Evolutionary conservation across 2,888 invertebrate genomes (phyloP), one percentile per base, ranked within the genome.

Genomic region (Tipula lateralis): DNA sequence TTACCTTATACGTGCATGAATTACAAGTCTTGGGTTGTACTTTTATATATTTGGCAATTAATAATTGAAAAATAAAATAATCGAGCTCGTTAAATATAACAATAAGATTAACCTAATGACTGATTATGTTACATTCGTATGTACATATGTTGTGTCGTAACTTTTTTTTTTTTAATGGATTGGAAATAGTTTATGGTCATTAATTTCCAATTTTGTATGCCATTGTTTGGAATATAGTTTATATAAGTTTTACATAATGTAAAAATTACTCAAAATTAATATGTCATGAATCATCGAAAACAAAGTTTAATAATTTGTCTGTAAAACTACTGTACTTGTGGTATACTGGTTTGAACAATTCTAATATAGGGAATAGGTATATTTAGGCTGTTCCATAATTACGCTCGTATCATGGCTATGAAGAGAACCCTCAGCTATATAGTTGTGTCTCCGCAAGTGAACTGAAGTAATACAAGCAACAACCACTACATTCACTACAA

Each of bases 71-170:
- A 24, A 66, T 66, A 66, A 66, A 66, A 66, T 66, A 24, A 66
- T 66, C 66, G 66, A 66, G 66, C 66, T 66, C 66, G 66, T 66
- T 66, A 66, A 19, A 66, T 66, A 66, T 66, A 66, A 66, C 66
- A 66, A 66, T 66, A 66, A 66, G 24, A 66, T 66, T 66, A 66
- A 66, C 66, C 66, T 24, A 66, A 66, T 66, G 66, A 66, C 66
- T 24, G 66, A 66, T 66, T 66, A 66, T 66, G 66, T 66, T 24
- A 24, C 24, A 66, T n/a, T n/a, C n/a, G n/a, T n/a, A n/a, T 24
- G 6, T 44, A 24, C 24, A 9, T 19, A 50, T 19, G 50, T 19
- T 24, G 24, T 66, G 66, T 19, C 12, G 66, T 66, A 66, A 66
- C 24, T 66, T 66, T n/a, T 16, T 66, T 24, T 66, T 16, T 9